Evolutionary conservation across 2,797 vertebrate species (phyloP), one percentile per base, ranked within the genome.

Genomic region (Etheostoma nigrum): DNA sequence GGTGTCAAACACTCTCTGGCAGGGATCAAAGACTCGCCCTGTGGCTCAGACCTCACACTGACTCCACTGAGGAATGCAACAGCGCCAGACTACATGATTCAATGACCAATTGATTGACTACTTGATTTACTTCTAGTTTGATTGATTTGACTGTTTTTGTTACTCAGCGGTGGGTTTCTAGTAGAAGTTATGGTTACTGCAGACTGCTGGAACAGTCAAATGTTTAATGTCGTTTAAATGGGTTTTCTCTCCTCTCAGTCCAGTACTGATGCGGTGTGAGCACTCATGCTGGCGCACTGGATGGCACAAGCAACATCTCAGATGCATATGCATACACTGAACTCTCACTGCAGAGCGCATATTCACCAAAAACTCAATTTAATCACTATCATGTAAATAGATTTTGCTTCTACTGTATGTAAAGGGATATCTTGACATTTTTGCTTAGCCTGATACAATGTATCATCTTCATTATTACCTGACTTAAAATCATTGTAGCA

Each of bases 401-500:
- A 55, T 67, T 81, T n/a, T 44, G n/a, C 57, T 70, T 76, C 47
- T 55, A 58, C 57, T 61, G 21, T 78, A 57, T 68, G 68, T 53
- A 67, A 63, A 78, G 74, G 75, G 83, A 79, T 84, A 83, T 75
- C 83, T 84, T 81, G 83, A 86, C 77, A 83, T 74, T 85, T 83
- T 14, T 40, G 21, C 67, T 66, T 7, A 55, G 71, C 23, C 23
- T 16, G 4, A 15, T 14, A 15, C 19, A 19, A 67, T 76, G 78
- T 11, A 21, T 75, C 72, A 47, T 64, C 21, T 27, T 62, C 57
- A 61, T 48, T 58, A 27, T 45, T 21, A 59, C 55, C 58, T 23
- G 6, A 36, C 51, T 10, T 36, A 36, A 18, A 77, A 72, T 57
- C 3, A 16, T 72, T 76, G 27, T 8, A 30, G 67, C 75, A 67